Evolutionary conservation across 2,113 vertebrate species (phyloP).

Genomic region (Rhipidura dahli): DNA sequence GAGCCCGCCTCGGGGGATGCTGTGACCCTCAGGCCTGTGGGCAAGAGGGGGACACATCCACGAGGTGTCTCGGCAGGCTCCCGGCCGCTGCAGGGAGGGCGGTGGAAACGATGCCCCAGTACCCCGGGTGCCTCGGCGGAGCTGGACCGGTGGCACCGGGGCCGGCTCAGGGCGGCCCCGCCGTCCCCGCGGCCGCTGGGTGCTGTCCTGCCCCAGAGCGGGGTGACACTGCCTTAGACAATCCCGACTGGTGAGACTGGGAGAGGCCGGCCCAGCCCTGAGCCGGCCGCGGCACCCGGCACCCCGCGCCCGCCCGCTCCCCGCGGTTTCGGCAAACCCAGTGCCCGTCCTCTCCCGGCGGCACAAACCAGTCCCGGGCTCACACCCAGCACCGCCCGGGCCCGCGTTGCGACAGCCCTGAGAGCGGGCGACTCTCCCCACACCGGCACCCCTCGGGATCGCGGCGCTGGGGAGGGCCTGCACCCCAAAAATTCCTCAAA

Average conservation of each 20-base stretch:
- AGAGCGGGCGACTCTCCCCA: neutral
- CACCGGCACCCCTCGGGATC: rapidly evolving
- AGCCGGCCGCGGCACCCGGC: neutral
- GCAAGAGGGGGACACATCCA: rapidly evolving
- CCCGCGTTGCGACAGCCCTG: neutral
- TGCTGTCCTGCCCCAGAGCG: neutral
- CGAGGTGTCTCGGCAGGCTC: neutral
- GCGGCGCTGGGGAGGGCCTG: rapidly evolving
- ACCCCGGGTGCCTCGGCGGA: rapidly evolving
- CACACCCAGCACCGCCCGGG: neutral
- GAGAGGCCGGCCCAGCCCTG: neutral
- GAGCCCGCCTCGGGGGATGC: neutral
- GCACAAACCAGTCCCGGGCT: neutral
- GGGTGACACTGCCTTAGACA: neutral
- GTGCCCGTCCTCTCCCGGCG: neutral
- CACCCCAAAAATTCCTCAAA: neutral
- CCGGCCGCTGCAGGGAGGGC: neutral
- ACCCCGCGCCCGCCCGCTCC: neutral
- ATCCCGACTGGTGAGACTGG: neutral
- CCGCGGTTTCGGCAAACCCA: slow-evolving; percentile 19
- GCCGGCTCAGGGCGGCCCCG: neutral
- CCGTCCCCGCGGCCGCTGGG: neutral
- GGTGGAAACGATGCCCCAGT: neutral
- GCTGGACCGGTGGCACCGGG: neutral
- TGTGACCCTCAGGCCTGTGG: neutral